Evolutionary conservation across 2,113 vertebrate species (phyloP).

Genomic region (Aleadryas rufinucha): DNA sequence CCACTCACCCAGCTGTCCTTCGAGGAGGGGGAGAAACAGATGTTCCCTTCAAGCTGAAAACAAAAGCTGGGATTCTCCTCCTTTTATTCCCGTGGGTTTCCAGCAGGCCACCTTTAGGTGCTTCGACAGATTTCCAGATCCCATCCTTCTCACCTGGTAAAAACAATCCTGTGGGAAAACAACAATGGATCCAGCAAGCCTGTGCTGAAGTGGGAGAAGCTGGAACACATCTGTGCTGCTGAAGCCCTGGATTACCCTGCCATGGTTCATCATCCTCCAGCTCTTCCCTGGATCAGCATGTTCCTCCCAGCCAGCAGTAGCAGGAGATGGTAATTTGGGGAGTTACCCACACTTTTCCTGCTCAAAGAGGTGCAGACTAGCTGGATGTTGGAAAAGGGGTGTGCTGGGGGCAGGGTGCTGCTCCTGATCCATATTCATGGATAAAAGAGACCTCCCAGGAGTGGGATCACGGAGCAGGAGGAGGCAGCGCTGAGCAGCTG

Average conservation of each 20-base stretch:
- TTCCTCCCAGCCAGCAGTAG: not conserved
- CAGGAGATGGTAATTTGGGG: not conserved
- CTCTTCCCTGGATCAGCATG: not conserved
- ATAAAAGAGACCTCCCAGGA: not conserved
- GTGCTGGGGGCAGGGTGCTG: not conserved
- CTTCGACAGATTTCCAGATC: not conserved
- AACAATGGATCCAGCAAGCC: not conserved
- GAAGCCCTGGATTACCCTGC: not conserved
- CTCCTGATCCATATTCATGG: rapidly evolving
- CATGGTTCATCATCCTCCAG: not conserved
- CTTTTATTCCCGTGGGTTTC: not conserved
- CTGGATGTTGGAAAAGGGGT: not conserved
- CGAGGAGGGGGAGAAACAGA: not conserved
- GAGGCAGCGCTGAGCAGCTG: rapidly evolving
- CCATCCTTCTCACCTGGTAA: not conserved
- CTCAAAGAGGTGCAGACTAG: not conserved
- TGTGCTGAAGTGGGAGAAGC: not conserved
- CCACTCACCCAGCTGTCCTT: not conserved
- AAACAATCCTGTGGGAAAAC: not conserved
- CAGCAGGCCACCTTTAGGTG: not conserved
- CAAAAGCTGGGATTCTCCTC: not conserved
- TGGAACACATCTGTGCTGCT: not conserved
- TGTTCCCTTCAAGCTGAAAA: not conserved
- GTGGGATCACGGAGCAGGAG: not conserved
- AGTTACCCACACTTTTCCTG: not conserved